phyloP scores from a whole-genome alignment of 2,113 vertebrate genomes.

The Gymnarchus niloticus region DNA sequence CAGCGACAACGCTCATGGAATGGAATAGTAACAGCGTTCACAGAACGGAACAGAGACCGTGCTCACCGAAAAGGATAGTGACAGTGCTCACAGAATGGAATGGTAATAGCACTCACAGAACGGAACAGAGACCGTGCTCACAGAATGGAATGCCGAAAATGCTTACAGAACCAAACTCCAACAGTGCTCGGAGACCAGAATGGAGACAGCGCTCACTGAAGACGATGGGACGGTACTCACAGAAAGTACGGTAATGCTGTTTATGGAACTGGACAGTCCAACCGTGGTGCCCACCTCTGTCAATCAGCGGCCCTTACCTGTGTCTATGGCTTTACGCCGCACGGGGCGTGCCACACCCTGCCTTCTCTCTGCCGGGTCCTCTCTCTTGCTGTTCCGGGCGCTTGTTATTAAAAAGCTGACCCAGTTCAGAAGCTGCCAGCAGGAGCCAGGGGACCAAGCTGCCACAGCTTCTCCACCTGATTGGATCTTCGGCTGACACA shows the following conservation, averaged over 20 bases:
- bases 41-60: neutral
- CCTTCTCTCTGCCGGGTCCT: constrained; percentile 53
- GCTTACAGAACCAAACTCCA: neutral
- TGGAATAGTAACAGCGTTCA: neutral
- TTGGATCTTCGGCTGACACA: constrained; percentile 40
- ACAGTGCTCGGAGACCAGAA: neutral
- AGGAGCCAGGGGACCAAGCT: constrained; percentile 28
- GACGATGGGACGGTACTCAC: neutral
- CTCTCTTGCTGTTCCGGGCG: constrained; percentile 19
- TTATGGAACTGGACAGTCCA: too few species aligned
- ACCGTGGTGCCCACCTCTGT: constrained; percentile 43
- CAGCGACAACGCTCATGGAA: neutral
- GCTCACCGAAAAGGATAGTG: neutral
- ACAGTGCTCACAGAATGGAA: neutral
- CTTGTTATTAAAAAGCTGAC: constrained; percentile 45
- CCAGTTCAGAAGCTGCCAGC: constrained; percentile 37
- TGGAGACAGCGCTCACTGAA: neutral
- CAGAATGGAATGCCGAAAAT: neutral
- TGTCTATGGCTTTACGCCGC: constrained; percentile 29
- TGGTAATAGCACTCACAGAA: neutral
- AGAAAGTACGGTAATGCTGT: too few species aligned
- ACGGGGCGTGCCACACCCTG: constrained; percentile 38
- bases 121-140: neutral
- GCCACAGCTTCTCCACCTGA: constrained; percentile 24
- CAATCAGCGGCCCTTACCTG: constrained; percentile 43